Evolutionary conservation across 2,888 invertebrate species (phyloP), one percentile per base, ranked within the genome.

Genomic region (Lepidocyrtinus sp.): DNA sequence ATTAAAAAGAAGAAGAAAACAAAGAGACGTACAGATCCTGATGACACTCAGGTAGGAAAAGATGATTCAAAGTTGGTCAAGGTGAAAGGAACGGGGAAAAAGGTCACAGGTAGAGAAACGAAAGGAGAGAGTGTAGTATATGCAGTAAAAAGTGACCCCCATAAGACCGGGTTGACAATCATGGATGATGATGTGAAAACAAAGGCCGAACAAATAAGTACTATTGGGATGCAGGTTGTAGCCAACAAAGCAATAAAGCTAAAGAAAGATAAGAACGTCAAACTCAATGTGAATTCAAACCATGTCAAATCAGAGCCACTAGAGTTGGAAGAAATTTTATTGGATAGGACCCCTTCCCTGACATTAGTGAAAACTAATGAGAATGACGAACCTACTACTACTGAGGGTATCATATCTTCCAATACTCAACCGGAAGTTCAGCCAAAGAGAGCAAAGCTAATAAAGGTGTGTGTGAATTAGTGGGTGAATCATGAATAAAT

Each of bases 211-310:
- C 79, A 81, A 26, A 69, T 79, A 0, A 79, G 70, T 45, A 80
- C 73, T 36, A 79, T 80, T 5, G 73, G 82, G 1, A 55, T 80
- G n/a, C 79, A 79, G 67, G 80, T 82, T 15, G 71, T 79, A 25
- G 27, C 79, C 1, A 74, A 46, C 12, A 79, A 79, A 36, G 27
- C 36, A 5, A 12, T 12, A n/a, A 69, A 24, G 15, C 7, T 45
- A 0, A 12, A 19, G 19, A 75, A 75, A 46, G 2, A 45, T 45
- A 22, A 12, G 65, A 46, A 3, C 21, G 12, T 21, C 12, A 26
- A 24, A 12, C 12, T 12, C 68, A 59, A 70, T 27, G 19, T 21
- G 2, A 27, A n/a, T n/a, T n/a, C n/a, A n/a, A n/a, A n/a, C n/a
- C n/a, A n/a, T n/a, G n/a, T n/a, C n/a, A n/a, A n/a, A n/a, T n/a